Percentiles rank a stretch among this genome's conserved stretches.
Conservation (phyloP, 2,888 invertebrate species). For the Eutolmus rufibarbis region DNA sequence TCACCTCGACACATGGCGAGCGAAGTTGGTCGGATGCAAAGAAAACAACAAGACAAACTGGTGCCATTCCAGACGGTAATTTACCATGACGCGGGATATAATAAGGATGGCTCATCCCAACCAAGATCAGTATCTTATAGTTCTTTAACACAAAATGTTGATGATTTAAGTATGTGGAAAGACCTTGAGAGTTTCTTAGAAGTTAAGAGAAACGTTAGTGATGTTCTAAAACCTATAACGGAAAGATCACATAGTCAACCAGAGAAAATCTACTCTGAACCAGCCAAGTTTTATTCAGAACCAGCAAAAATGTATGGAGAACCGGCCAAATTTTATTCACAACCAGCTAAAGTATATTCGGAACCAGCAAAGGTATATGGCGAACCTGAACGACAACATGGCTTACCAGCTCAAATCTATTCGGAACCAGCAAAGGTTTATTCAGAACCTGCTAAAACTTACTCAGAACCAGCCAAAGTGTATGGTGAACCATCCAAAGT, state of each 20-base stretch:
- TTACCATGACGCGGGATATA: slow-evolving; percentile 61
- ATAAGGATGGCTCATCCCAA: slow-evolving; percentile 56
- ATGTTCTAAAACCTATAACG: slow-evolving; percentile 57
- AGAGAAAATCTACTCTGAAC: slow-evolving; percentile 65
- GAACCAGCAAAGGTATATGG: slow-evolving; percentile 68
- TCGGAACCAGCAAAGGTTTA: slow-evolving; percentile 70
- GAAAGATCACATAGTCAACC: slow-evolving; percentile 67
- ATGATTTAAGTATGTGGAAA: slow-evolving; percentile 55
- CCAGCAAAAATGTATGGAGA: slow-evolving; percentile 65
- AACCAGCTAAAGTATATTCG: slow-evolving; percentile 68
- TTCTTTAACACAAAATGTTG: slow-evolving; percentile 63
- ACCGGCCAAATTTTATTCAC: slow-evolving; percentile 66
- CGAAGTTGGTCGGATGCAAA: slow-evolving; percentile 49
- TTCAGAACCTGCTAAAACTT: slow-evolving; percentile 68
- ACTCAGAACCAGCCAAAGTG: slow-evolving; percentile 67
- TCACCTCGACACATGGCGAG: slow-evolving; percentile 41
- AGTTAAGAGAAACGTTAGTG: slow-evolving; percentile 58
- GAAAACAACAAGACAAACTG: slow-evolving; percentile 56
- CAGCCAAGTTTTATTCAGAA: slow-evolving; percentile 66
- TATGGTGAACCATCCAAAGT: slow-evolving; percentile 63
- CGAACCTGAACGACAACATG: slow-evolving; percentile 65
- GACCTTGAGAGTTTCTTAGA: slow-evolving; percentile 55
- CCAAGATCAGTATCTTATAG: slow-evolving; percentile 67
- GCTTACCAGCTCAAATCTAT: slow-evolving; percentile 65
- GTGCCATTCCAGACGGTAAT: slow-evolving; percentile 66